phyloP scores from a whole-genome alignment of 1,140 invertebrate species.

The Cataglyphis hispanica region DNA sequence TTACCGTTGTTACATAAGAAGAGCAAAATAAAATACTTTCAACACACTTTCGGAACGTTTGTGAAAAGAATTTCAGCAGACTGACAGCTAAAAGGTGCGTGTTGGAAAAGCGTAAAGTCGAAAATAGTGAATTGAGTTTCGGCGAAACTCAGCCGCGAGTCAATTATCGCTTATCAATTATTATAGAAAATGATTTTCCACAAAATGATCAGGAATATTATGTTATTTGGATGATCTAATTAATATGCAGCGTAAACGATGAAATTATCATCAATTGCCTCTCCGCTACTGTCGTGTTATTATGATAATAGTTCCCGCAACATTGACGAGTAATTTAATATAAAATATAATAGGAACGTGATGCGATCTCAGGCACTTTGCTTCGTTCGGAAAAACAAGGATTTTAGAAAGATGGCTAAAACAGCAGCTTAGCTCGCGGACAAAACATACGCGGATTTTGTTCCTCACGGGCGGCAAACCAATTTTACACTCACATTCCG shows the following conservation, averaged over 20 bases:
- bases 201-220: neutral
- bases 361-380: neutral
- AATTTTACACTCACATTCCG: conserved; percentile 45
- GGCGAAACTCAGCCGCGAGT: neutral
- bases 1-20: conserved; percentile 33
- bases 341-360: neutral
- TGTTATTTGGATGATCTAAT: neutral
- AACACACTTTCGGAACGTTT: neutral
- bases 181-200: neutral
- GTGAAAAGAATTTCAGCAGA: conserved; percentile 35
- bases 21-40: conserved; percentile 24
- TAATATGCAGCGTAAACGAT: neutral
- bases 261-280: neutral
- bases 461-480: conserved; percentile 39
- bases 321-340: neutral
- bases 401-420: conserved; percentile 32
- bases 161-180: conserved; percentile 1
- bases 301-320: neutral
- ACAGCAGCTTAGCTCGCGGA: conserved; percentile 20
- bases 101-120: conserved; percentile 13
- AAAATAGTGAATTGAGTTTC: conserved; percentile 25
- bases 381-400: neutral
- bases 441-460: conserved; percentile 48
- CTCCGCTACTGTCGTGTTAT: neutral
- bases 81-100: conserved; percentile 1